These are phyloP conservation scores for Malacoctenus gilli DNA, from an alignment of 2,797 vertebrate genomes.

Conservation along the genomic window DNA sequence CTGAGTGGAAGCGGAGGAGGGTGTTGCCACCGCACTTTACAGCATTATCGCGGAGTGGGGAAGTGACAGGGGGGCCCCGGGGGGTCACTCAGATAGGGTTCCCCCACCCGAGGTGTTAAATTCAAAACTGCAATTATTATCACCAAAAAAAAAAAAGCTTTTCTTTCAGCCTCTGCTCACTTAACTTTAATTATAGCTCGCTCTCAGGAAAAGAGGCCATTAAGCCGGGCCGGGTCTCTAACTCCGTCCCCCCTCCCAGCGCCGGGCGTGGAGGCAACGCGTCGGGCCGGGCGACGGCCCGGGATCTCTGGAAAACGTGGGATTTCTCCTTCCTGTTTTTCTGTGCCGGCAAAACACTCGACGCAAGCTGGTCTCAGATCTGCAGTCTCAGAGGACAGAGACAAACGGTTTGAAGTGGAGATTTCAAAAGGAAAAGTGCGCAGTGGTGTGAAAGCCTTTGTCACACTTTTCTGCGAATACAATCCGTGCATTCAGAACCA, in stretches of 20 bases:
- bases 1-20: slow-evolving; percentile 64
- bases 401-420: slow-evolving; percentile 37
- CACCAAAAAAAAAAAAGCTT: slow-evolving; percentile 73
- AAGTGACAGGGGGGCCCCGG: slow-evolving; percentile 68
- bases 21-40: slow-evolving; percentile 68
- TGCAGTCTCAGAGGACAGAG: slow-evolving; percentile 39
- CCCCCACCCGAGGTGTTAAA: slow-evolving; percentile 81
- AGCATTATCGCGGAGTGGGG: slow-evolving; percentile 71
- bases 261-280: too few relatives aligned
- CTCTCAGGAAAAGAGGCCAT: slow-evolving; percentile 71
- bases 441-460: slow-evolving; percentile 17
- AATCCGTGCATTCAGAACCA: slow-evolving; percentile 6
- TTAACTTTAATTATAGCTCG: slow-evolving; percentile 83
- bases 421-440: slow-evolving; percentile 32
- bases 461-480: slow-evolving; percentile 24
- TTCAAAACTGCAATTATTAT: slow-evolving; percentile 84
- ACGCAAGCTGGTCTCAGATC: slow-evolving; percentile 31
- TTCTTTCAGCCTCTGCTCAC: slow-evolving; percentile 84
- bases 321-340: slow-evolving; percentile 42
- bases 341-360: slow-evolving; percentile 54
- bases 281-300: slow-evolving; percentile 40
- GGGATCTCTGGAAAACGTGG: slow-evolving; percentile 51
- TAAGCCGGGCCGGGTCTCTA: slow-evolving; percentile 66
- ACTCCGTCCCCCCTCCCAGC: slow-evolving; percentile 48
- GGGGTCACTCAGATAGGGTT: slow-evolving; percentile 81